These are phyloP conservation scores for Cygnus atratus DNA, from an alignment of 2,113 vertebrate species.

Conservation along the genomic window DNA sequence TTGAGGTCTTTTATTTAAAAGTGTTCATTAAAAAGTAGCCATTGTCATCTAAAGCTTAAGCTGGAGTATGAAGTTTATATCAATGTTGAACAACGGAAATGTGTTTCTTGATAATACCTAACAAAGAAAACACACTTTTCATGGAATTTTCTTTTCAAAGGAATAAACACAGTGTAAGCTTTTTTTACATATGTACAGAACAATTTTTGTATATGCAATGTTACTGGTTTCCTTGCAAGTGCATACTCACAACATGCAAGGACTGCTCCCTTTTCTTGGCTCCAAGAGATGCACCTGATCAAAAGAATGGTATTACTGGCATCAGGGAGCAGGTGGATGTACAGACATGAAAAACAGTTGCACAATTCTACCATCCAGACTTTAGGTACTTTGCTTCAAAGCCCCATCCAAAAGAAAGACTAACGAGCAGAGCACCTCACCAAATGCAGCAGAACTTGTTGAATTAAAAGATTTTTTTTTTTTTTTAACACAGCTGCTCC, in stretches of 20 bases:
- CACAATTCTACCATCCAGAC: neutral
- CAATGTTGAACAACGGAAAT: rapidly evolving
- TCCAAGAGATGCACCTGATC: neutral
- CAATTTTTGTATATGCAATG: neutral
- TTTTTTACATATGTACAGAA: neutral
- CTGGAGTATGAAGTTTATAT: rapidly evolving
- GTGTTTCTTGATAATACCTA: neutral
- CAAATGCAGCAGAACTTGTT: neutral
- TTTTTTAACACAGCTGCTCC: neutral
- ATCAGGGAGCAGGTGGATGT: neutral
- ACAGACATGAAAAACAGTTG: neutral
- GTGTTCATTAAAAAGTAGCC: neutral
- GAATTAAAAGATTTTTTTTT: neutral
- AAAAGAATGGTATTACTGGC: neutral
- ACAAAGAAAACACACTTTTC: neutral
- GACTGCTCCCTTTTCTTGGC: neutral
- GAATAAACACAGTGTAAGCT: neutral
- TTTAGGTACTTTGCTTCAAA: neutral
- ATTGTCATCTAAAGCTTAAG: neutral
- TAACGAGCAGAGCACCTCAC: neutral
- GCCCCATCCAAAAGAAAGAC: neutral
- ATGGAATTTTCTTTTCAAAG: neutral
- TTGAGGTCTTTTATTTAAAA: neutral
- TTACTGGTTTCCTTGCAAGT: neutral
- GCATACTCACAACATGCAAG: neutral